Evolutionary conservation across 2,113 vertebrate genomes (phyloP).

Genomic region (Stigmatopora argus): DNA sequence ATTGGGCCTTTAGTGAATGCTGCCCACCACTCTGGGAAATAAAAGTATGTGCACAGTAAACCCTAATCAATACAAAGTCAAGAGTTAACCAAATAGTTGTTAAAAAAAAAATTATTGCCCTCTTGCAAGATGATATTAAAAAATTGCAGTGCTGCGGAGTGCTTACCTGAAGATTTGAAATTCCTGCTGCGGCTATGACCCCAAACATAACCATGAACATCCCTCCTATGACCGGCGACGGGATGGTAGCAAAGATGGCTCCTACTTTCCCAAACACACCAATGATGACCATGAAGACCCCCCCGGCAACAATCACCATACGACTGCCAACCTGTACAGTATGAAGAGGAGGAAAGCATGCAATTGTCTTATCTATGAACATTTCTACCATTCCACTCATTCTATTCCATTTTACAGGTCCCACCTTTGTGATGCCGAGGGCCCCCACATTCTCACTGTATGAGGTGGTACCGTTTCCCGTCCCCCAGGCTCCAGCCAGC

Average conservation of each 20-base stretch:
- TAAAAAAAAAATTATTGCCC: background rate
- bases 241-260: conserved; percentile 87
- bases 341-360: background rate
- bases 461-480: conserved; percentile 89
- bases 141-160: background rate
- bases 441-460: conserved; percentile 93
- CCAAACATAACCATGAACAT: conserved; percentile 96
- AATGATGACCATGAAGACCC: conserved; percentile 79
- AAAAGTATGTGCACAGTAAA: too few relatives aligned
- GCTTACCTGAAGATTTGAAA: conserved; percentile 88
- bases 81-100: too few relatives aligned
- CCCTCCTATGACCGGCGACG: conserved; percentile 85
- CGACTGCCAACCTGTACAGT: conserved; percentile 86
- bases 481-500: conserved; percentile 90
- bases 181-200: conserved; percentile 83
- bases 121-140: background rate
- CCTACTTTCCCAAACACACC: conserved; percentile 85
- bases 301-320: conserved; percentile 80
- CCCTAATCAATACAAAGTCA: too few relatives aligned
- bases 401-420: background rate
- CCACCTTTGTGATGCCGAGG: conserved; percentile 90
- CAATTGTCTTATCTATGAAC: background rate
- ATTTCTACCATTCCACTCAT: background rate
- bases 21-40: too few relatives aligned
- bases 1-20: background rate